A percentile compares a stretch with the other conserved stretches of the same genome.
Evolutionary conservation across 2,113 vertebrate species (phyloP).

Genomic region (Urocolius indicus): DNA sequence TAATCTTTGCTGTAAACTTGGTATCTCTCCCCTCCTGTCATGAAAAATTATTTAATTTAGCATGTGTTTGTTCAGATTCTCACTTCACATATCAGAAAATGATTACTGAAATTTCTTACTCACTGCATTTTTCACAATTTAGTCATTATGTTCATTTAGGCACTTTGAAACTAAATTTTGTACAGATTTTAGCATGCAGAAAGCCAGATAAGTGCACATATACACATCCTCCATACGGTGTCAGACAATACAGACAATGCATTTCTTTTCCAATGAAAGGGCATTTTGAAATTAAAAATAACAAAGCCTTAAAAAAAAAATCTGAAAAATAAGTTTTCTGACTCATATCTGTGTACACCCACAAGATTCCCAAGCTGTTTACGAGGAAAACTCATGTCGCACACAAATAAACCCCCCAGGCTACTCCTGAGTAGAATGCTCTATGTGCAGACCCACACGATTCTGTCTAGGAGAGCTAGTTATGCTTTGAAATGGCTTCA

Average conservation of each 20-base stretch:
- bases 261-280: neutral
- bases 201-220: neutral
- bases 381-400: neutral
- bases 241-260: neutral
- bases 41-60: neutral
- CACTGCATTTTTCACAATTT: neutral
- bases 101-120: neutral
- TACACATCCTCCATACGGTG: neutral
- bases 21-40: neutral
- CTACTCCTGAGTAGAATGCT: accelerated
- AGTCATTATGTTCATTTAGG: neutral
- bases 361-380: neutral
- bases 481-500: neutral
- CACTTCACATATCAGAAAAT: neutral
- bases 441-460: accelerated
- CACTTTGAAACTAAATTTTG: neutral
- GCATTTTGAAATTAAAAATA: neutral
- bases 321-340: neutral
- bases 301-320: neutral
- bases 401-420: accelerated
- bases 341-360: neutral
- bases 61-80: neutral
- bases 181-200: neutral
- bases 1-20: neutral
- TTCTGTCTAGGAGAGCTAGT: neutral